phyloP scores from a whole-genome alignment of 2,888 invertebrate genomes.

The Cristatella mucedo region DNA sequence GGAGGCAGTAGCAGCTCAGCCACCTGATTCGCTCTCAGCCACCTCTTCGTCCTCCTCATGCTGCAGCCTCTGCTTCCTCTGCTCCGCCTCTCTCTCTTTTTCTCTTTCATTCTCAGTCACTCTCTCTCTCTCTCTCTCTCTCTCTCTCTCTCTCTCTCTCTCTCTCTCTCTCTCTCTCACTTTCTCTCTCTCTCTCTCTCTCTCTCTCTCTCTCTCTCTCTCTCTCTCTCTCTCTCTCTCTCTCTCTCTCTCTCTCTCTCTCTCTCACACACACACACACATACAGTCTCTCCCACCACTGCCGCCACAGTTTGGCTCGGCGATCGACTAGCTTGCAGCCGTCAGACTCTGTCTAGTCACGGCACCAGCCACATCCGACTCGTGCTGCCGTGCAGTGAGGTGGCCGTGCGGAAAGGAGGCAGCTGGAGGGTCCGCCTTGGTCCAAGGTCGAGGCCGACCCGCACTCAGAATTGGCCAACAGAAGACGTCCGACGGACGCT shows the following conservation, averaged over 20 bases:
- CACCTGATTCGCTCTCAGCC: no score
- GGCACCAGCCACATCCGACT: no score
- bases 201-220: not conserved
- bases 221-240: constrained; percentile 2
- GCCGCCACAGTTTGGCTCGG: no score
- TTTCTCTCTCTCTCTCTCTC: constrained; percentile 9
- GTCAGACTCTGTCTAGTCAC: no score
- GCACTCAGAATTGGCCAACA: no score
- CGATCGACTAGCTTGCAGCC: no score
- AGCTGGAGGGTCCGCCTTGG: no score
- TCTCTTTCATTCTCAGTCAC: not conserved
- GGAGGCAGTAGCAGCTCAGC: no score
- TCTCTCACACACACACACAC: constrained; percentile 9
- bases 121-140: not conserved
- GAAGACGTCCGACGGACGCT: no score
- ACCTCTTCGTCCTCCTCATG: not conserved
- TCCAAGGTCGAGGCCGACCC: no score
- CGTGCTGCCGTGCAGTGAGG: no score
- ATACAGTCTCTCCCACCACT: constrained; percentile 7
- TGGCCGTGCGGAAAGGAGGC: no score
- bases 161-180: constrained; percentile 3
- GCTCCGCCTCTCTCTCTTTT: not conserved
- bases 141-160: constrained; percentile 3
- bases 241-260: constrained; percentile 10
- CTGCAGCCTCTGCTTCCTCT: not conserved